A percentile compares a stretch with the other conserved stretches of the same genome.
These are phyloP conservation scores for Phylloscopus trochilus DNA, from an alignment of 2,113 vertebrate genomes.

Conservation along the genomic window DNA sequence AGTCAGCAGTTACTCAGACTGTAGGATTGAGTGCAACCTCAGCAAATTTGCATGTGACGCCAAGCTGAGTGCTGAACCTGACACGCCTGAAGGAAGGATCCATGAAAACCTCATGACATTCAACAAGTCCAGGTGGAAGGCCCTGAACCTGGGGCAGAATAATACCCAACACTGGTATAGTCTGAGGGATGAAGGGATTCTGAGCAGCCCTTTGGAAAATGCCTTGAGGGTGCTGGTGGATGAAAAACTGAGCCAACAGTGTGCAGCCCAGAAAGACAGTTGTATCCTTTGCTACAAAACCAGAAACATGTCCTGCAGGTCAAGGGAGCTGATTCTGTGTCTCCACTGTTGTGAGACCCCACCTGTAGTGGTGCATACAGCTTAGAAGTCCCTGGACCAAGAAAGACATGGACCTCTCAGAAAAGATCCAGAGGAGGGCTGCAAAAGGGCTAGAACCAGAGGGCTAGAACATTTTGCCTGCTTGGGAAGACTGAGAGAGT, in stretches of 20 bases:
- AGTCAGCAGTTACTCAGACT: rapidly evolving
- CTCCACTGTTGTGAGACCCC: not conserved
- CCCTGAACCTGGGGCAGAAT: not conserved
- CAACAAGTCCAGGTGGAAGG: not conserved
- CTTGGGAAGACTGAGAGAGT: not conserved
- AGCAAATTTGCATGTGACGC: not conserved
- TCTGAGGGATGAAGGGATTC: not conserved
- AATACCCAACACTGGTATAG: not conserved
- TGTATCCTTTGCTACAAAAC: not conserved
- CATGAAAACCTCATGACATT: not conserved
- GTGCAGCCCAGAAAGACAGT: not conserved
- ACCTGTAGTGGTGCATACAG: not conserved
- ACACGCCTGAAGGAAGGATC: not conserved
- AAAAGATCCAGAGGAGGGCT: not conserved
- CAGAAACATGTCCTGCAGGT: not conserved
- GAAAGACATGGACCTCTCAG: not conserved
- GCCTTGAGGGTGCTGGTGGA: not conserved
- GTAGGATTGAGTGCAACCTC: not conserved
- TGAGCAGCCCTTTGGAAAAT: not conserved
- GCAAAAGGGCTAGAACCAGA: not conserved
- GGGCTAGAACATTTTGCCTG: not conserved
- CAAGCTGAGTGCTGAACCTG: not conserved
- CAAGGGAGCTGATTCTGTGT: not conserved
- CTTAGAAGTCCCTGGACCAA: not conserved
- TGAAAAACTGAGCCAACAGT: not conserved